Evolutionary conservation across 1,140 invertebrate species (phyloP), one percentile per base, ranked within the genome.

Genomic region (Drosophila obscura): DNA sequence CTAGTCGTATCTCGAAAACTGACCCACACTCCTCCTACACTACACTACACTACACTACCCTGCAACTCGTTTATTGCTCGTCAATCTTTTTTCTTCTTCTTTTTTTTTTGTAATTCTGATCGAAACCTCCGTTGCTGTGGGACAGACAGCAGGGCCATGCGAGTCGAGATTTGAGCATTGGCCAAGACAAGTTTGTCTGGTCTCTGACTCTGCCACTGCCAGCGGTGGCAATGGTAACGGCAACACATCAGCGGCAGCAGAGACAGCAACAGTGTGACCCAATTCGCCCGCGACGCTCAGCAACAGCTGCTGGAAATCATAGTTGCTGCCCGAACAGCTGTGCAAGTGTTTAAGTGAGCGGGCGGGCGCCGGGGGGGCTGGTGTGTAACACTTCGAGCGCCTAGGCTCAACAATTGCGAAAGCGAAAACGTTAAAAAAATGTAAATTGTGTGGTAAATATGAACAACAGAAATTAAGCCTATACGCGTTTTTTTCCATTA

Each of bases 141-240:
- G n/a, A 8, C 59, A 53, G 5, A 35, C 50, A 16, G 41, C 50
- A 16, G 41, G 41, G 31, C 59, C 51, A 28, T 35, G 26, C 19
- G 28, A 26, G 28, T 8, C 24, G 16, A 53, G 39, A 35, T 61
- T 2, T 6, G 24, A 31, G 59, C 52, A 73, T 74, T 66, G 84
- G 68, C 74, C 82, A 87, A 87, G 79, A 88, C 82, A 81, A 88
- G 82, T 85, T 85, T 85, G 81, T 78, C 78, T 82, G 65, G 68
- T 85, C 77, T 68, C 15, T 67, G 43, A n/a, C 39, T 57, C 43
- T 16, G 43, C 41, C 28, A 49, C 13, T 46, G 71, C 71, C 68
- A 72, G 67, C 52, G 55, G 55, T 43, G 49, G 65, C 64, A 67
- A 67, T 39, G 35, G 62, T 44, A 45, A 22, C 26, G 26, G 61